Evolutionary conservation across 1,140 invertebrate genomes (phyloP).

Genomic region (Ectropis grisescens): DNA sequence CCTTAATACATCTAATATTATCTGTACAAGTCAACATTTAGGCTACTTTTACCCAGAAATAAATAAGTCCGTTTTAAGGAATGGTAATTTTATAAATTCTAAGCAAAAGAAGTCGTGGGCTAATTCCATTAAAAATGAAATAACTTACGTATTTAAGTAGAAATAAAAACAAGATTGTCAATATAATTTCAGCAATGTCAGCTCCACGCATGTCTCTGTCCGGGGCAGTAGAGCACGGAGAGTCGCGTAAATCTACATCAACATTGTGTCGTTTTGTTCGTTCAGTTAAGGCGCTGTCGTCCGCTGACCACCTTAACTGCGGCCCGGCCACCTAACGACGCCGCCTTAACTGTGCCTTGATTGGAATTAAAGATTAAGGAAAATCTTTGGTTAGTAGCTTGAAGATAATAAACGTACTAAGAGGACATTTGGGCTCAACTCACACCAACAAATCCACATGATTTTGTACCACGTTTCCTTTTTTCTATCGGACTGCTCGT

Average conservation of each 20-base stretch:
- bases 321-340: background rate
- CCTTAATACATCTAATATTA: too few relatives aligned
- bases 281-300: slow-evolving; percentile 32
- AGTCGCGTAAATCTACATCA: slow-evolving; percentile 59
- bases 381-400: background rate
- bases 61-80: background rate
- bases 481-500: too few relatives aligned
- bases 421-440: background rate
- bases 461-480: too few relatives aligned
- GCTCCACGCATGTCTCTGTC: background rate
- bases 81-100: background rate
- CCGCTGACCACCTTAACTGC: too few relatives aligned
- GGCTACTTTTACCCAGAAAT: too few relatives aligned
- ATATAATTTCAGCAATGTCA: background rate
- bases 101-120: background rate
- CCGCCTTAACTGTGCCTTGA: background rate
- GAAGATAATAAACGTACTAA: background rate
- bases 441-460: background rate
- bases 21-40: too few relatives aligned
- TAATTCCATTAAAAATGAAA: background rate
- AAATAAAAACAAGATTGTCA: too few relatives aligned
- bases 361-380: background rate
- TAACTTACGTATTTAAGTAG: background rate
- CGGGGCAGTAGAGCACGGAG: slow-evolving; percentile 53
- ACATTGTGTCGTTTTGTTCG: slow-evolving; percentile 55